Percentiles rank a stretch among this genome's conserved stretches.
Conservation (phyloP, 2,797 vertebrate genomes). For the Cossypha heuglini region DNA sequence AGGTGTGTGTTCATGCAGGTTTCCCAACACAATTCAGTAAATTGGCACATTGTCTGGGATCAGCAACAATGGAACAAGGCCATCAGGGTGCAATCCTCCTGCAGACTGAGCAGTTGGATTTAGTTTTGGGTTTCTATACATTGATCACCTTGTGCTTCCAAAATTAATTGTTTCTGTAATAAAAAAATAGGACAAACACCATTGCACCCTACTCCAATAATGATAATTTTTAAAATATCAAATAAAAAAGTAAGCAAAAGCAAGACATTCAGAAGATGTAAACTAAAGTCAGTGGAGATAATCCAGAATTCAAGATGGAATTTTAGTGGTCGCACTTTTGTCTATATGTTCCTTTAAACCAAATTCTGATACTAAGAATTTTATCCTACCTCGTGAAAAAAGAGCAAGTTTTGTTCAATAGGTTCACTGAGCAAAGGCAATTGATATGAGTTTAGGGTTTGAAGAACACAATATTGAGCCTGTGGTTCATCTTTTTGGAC, state of each 20-base stretch:
- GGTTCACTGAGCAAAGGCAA: background rate
- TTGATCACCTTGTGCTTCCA: background rate
- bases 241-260: background rate
- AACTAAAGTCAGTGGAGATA: background rate
- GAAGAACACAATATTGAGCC: background rate
- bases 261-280: background rate
- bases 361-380: background rate
- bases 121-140: background rate
- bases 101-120: background rate
- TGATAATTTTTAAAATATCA: background rate
- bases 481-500: background rate
- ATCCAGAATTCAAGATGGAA: background rate
- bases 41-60: background rate
- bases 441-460: background rate
- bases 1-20: background rate
- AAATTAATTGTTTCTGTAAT: background rate
- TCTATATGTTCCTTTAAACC: background rate
- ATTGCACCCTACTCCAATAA: background rate
- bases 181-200: background rate
- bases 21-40: background rate
- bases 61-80: background rate
- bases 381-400: background rate
- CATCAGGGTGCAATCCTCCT: background rate
- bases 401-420: background rate
- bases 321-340: background rate